phyloP scores from a whole-genome alignment of 64 coral and sea anemone genomes.

The Porites lutea region DNA sequence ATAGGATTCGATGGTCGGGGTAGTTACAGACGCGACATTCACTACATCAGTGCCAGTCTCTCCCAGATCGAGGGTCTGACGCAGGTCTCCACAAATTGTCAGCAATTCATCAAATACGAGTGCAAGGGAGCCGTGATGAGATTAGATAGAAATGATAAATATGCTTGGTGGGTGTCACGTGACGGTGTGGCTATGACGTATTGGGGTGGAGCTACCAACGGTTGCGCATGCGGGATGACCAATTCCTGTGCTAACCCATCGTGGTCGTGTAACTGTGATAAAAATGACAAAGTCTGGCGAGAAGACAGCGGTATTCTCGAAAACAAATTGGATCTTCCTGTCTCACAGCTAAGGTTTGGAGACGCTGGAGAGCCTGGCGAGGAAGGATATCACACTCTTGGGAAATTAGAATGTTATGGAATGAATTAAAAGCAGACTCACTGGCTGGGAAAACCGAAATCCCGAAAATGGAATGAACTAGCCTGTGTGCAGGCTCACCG shows the following conservation, averaged over 20 bases:
- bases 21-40: not conserved
- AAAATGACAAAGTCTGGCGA: slow-evolving; percentile 2
- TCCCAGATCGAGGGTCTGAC: not conserved
- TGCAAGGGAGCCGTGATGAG: not conserved
- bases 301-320: slow-evolving; percentile 59
- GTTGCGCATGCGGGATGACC: slow-evolving; percentile 62
- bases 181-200: slow-evolving; percentile 28
- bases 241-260: not conserved
- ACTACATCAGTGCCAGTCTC: slow-evolving; percentile 5
- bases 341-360: slow-evolving; percentile 21
- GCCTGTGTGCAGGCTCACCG: no score
- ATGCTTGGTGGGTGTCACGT: slow-evolving; percentile 47
- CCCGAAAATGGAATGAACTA: not conserved
- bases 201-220: slow-evolving; percentile 49
- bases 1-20: not conserved
- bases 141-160: no score
- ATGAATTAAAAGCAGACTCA: not conserved
- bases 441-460: not conserved
- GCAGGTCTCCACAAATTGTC: not conserved
- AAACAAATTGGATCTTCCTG: slow-evolving; percentile 47
- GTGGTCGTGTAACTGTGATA: slow-evolving; percentile 42
- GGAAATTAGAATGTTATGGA: slow-evolving; percentile 20
- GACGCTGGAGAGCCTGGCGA: not conserved
- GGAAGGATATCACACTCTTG: slow-evolving; percentile 5
- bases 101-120: slow-evolving; percentile 31